Evolutionary conservation across 2,888 invertebrate species (phyloP), one percentile per base, ranked within the genome.

Genomic region (Philhelius pedissequus): DNA sequence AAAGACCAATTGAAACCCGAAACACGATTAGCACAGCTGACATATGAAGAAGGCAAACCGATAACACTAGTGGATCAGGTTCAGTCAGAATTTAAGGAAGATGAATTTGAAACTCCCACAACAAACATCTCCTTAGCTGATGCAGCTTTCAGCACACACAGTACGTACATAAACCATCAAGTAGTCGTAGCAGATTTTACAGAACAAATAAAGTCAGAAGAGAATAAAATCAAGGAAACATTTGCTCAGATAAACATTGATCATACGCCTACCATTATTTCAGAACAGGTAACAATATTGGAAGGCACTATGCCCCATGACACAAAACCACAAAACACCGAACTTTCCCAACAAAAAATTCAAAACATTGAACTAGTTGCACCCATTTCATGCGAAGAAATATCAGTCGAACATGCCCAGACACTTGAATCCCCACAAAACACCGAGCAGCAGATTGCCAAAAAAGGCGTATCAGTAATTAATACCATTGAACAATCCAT

Each of bases 161-260:
- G 88, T 87, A 89, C 88, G 87, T 89, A 89, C 87, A 78, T 89
- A 25, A 87, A 86, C 80, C 87, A 89, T 84, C 87, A 88, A 87
- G 86, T 86, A 68, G 54, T 87, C n/a, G 38, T 87, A 86, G 87
- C 87, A 18, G 89, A 90, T 60, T 87, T 87, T 48, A 86, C 87
- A 68, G 70, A 69, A 11, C 76, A 73, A 52, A 45, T 86, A 54
- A 60, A 80, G n/a, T 54, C 52, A 78, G 27, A 69, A 58, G 52
- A 81, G 77, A 58, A 56, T 20, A 60, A 43, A 15, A 60, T n/a
- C 54, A 60, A 11, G 15, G 60, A 71, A 40, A 64, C 38, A 18
- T 58, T 54, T 58, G 75, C 70, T 18, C 45, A 66, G 25, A 20
- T 71, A 11, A 60, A 58, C 60, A 38, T 75, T 52, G 79, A 79